Evolutionary conservation across 2,888 invertebrate genomes (phyloP), one percentile per base, ranked within the genome.

Genomic region (Anorthoa munda): DNA sequence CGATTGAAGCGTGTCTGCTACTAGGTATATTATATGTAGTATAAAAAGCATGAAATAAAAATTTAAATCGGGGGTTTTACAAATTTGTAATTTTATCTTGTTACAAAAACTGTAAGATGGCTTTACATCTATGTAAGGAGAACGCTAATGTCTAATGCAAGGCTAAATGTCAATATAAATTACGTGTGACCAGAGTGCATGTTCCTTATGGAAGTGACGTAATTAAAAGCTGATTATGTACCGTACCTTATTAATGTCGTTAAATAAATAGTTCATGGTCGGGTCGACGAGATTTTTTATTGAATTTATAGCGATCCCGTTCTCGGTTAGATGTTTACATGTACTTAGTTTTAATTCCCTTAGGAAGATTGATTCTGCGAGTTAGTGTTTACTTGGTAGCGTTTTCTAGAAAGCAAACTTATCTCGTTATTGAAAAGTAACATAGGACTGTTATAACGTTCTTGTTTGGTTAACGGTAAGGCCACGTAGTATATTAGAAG

Each of bases 231-330:
- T 23, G 26, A 23, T 63, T 13, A 39, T 39, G 39, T 39, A 39
- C 63, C 26, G 23, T 21, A 48, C 3, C 15, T 21, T 56, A 53
- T 64, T 77, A 76, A 79, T 79, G 78, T 66, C 59, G 48, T 64
- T 26, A 9, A 64, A 79, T 67, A 86, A 77, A 73, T 76, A 74
- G 86, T 70, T 77, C 86, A 87, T 66, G 84, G 87, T 72, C 64
- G 69, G 72, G 77, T 78, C 73, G 63, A 39, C 48, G 56, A 50
- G 82, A 75, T 77, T 82, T 70, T 78, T 66, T 76, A 72, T 77
- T 76, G 26, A 73, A 75, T 79, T 82, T 74, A 68, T 55, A 72
- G 74, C 63, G 39, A 46, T 61, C 56, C 63, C 18, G 72, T 46
- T 67, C 81, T 76, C 63, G 60, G 18, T 56, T 63, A 12, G 66